These are phyloP conservation scores for Exephanes ischioxanthus DNA, from an alignment of 2,888 invertebrate genomes.

Conservation along the genomic window DNA sequence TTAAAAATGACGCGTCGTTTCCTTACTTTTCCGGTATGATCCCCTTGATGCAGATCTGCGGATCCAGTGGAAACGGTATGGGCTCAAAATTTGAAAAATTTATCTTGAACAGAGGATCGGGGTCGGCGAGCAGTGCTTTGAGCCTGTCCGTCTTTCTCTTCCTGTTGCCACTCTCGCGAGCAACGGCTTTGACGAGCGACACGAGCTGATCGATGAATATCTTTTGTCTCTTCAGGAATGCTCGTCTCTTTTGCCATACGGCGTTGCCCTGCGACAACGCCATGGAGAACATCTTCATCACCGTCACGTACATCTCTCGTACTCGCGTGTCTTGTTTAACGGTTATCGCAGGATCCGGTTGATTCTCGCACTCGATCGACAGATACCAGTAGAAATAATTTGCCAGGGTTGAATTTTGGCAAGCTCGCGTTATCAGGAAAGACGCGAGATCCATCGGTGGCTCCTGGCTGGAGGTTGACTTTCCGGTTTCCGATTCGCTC, in stretches of 20 bases:
- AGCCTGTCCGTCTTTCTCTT: conserved; percentile 96
- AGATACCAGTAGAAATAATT: conserved; percentile 99
- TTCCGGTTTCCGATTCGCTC: conserved; percentile 78
- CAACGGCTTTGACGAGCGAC: conserved; percentile 93
- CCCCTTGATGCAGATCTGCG: conserved; percentile 94
- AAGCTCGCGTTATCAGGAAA: conserved; percentile 96
- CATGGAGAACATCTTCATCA: conserved; percentile 94
- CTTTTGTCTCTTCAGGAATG: conserved; percentile 94
- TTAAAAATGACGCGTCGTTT: neutral
- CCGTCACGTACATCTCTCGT: conserved; percentile 94
- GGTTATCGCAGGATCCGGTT: conserved; percentile 87
- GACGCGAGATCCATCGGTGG: conserved; percentile 91
- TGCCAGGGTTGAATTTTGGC: conserved; percentile 94
- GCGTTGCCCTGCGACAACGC: conserved; percentile 89
- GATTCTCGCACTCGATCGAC: conserved; percentile 97
- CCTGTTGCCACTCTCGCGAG: conserved; percentile 95
- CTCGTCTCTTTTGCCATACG: conserved; percentile 91
- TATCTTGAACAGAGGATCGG: conserved; percentile 91
- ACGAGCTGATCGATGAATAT: conserved; percentile 96
- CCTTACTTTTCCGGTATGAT: conserved; percentile 92
- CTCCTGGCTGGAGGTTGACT: conserved; percentile 76
- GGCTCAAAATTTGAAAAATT: conserved; percentile 97
- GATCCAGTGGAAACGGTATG: conserved; percentile 97
- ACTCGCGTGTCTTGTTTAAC: conserved; percentile 91
- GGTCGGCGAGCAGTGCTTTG: conserved; percentile 93